Evolutionary conservation across 2,888 invertebrate genomes (phyloP).

Genomic region (Euplexia lucipara): DNA sequence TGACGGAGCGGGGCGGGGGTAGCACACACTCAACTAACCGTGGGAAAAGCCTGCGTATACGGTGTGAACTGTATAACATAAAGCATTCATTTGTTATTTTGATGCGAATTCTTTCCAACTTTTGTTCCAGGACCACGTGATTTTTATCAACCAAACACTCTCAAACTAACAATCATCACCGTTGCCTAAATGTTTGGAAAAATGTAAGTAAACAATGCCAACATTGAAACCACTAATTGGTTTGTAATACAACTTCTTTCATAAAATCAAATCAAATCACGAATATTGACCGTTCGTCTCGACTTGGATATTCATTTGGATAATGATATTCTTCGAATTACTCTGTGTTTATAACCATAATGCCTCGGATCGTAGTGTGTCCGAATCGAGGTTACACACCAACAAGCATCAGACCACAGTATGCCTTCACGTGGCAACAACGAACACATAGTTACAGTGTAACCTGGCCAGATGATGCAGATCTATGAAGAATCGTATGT

Average conservation of each 20-base stretch:
- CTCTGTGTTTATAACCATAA: slow-evolving; percentile 88
- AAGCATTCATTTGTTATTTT: slow-evolving; percentile 81
- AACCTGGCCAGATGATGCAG: slow-evolving; percentile 74
- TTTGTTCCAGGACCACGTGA: slow-evolving; percentile 48
- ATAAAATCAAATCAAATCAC: slow-evolving; percentile 76
- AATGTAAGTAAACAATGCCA: slow-evolving; percentile 24
- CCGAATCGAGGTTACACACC: slow-evolving; percentile 90
- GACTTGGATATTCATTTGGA: slow-evolving; percentile 86
- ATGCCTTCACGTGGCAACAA: slow-evolving; percentile 88
- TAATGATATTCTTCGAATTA: slow-evolving; percentile 90
- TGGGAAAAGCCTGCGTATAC: slow-evolving; percentile 86
- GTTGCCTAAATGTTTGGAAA: slow-evolving; percentile 19
- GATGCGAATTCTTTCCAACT: slow-evolving; percentile 78
- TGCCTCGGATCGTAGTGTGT: slow-evolving; percentile 84
- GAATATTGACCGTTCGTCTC: slow-evolving; percentile 74
- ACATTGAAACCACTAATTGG: slow-evolving; percentile 28
- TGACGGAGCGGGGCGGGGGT: slow-evolving; percentile 71
- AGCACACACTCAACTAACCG: slow-evolving; percentile 82
- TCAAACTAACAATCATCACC: slow-evolving; percentile 14
- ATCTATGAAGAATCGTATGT: slow-evolving; percentile 77
- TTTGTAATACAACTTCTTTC: slow-evolving; percentile 48
- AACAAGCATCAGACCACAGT: slow-evolving; percentile 77
- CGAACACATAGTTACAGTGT: slow-evolving; percentile 82
- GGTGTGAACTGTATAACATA: slow-evolving; percentile 80
- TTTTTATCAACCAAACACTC: slow-evolving; percentile 36